Evolutionary conservation across 2,888 invertebrate species (phyloP).

Genomic region (Neoitamus cyanurus): DNA sequence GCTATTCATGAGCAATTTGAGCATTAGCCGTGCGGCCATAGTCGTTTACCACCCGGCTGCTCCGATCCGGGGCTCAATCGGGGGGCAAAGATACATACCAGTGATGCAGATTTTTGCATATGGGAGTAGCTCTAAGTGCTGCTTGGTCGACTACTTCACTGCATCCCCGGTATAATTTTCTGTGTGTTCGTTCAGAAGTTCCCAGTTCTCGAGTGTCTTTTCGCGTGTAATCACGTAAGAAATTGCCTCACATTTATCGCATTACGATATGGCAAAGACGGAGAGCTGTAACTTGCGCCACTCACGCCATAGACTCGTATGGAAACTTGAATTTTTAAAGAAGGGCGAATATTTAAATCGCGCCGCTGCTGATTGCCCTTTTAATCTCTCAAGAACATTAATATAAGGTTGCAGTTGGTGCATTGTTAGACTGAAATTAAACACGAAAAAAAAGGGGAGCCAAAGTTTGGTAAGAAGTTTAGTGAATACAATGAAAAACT

Average conservation of each 20-base stretch:
- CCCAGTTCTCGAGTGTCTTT: neutral
- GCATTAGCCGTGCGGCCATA: neutral
- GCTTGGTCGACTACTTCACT: neutral
- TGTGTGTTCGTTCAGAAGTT: neutral
- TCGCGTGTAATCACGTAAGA: slow-evolving; percentile 1
- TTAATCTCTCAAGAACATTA: no score
- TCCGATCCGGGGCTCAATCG: neutral
- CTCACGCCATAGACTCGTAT: neutral
- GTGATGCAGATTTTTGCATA: slow-evolving; percentile 5
- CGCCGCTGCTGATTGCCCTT: neutral
- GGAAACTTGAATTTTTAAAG: neutral
- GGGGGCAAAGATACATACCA: neutral
- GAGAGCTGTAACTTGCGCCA: neutral
- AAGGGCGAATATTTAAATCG: neutral
- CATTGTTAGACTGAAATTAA: no score
- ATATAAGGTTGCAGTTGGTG: no score
- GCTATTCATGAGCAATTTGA: slow-evolving; percentile 1
- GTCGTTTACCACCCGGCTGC: neutral
- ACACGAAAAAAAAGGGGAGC: no score
- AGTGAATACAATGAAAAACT: no score
- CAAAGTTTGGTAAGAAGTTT: no score
- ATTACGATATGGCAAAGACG: neutral
- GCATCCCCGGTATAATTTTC: neutral
- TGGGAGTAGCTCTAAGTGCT: neutral
- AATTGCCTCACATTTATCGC: neutral